Evolutionary conservation across 2,888 invertebrate species (phyloP), one percentile per base, ranked within the genome.

Genomic region (Uropetala carovei): DNA sequence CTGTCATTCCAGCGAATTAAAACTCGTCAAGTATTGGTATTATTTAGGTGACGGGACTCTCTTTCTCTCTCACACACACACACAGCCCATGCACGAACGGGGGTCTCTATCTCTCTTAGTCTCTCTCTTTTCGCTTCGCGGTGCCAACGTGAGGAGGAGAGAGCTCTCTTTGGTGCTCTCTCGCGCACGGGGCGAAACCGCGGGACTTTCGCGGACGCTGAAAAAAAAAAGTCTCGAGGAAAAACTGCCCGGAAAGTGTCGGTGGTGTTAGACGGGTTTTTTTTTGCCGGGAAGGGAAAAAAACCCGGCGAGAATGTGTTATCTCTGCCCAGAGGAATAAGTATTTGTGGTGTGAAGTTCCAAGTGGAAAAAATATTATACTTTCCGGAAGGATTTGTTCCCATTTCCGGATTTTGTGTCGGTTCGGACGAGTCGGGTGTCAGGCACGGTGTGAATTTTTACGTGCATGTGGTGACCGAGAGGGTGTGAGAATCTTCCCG

Each of bases 1-100:
- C 89, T 89, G 89, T 89, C 89, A 89, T 89, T 89, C 89, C 89
- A 89, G 89, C 89, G 89, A 89, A 89, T 89, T 89, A 89, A 89
- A 89, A 89, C 89, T 89, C 89, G 89, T 89, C 89, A 89, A 89
- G 89, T 89, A 89, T 89, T 89, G 89, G 89, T 89, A 89, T 89
- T 89, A 89, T 89, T 89, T 89, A 89, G 89, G 89, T 89, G 89
- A 89, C 89, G 89, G 89, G 75, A 60, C 89, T 89, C 89, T 89
- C 64, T 89, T 64, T 89, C 89, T 89, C 64, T 89, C 64, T 89
- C 68, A 64, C 89, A 64, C 83, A 57, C 83, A 18, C 43, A 43
- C 43, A 5, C 64, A 64, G 59, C 43, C 43, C 89, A 43, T 43
- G 16, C 27, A 58, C 58, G 58, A 58, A 18, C n/a, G 85, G 22